Evolutionary conservation across 1,140 invertebrate genomes (phyloP).

Genomic region (Sycophaga agraensis): DNA sequence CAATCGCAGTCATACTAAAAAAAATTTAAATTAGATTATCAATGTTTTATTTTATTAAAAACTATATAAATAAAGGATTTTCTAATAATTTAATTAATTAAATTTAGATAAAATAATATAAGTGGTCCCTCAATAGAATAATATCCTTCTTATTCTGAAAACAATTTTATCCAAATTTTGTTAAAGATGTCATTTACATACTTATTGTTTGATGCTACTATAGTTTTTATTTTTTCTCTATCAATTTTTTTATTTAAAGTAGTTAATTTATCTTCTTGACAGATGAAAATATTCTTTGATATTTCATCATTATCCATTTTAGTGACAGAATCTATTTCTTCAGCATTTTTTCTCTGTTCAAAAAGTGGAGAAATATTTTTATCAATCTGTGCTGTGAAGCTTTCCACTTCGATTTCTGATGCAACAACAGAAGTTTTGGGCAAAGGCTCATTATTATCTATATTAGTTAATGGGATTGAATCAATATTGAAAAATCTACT

Average conservation of each 20-base stretch:
- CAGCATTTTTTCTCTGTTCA: too few relatives aligned
- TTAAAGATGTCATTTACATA: neutral
- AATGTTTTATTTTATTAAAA: too few relatives aligned
- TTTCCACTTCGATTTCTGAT: constrained; percentile 19
- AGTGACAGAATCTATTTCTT: too few relatives aligned
- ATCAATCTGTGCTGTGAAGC: neutral
- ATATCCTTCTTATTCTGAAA: too few relatives aligned
- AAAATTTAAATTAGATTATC: too few relatives aligned
- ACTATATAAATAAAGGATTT: too few relatives aligned
- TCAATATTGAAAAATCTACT: constrained; percentile 12
- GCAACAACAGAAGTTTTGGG: neutral
- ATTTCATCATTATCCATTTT: neutral
- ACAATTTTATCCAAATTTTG: too few relatives aligned
- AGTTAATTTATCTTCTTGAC: neutral
- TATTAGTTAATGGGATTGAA: constrained; percentile 17
- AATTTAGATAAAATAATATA: neutral
- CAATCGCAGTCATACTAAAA: neutral
- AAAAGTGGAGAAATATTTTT: constrained; percentile 15
- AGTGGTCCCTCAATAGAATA: neutral
- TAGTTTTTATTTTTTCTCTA: neutral
- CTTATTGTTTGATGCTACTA: too few relatives aligned
- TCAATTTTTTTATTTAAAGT: neutral
- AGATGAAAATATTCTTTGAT: neutral
- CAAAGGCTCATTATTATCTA: constrained; percentile 10
- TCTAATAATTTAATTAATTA: neutral